Base-by-base conservation (phyloP, 2,113 vertebrate species). In the Leuciscus idus region DNA sequence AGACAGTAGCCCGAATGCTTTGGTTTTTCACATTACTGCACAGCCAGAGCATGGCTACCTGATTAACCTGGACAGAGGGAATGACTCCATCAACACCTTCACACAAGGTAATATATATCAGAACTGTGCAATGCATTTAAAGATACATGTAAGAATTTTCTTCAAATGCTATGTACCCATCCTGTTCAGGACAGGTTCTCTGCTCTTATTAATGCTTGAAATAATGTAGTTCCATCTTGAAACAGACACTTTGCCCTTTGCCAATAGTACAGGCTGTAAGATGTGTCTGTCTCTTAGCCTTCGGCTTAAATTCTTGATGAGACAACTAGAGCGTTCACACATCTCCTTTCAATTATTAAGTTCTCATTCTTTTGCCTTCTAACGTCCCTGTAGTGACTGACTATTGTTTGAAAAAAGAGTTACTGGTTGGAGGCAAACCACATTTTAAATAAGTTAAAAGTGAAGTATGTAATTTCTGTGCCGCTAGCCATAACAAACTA, bases 31-130 rank as follows among this genome's bases (percentile, higher is more conserved):
- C 82, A 90, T 99, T 88, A 97, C 95, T 0, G 91, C 93, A 17
- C 92, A 91, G 26, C 97, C 97, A 0, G 95, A 89, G 75, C 96
- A 99, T 30, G 98, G 98, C 5, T 96, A 96, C 90, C 93, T 99
- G 83, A 93, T 98, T 70, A 92, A 98, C 92, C 87, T 97, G 91
- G 94, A 93, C 88, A 95, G 93, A 88, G 97, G 98, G 68, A 98
- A 99, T 92, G 93, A 96, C 91, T 98, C 97, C 59, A 91, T 98
- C 92, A 87, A 85, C 81, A 94, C 95, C 48, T 99, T 99, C 78
- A 97, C 95, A 39, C 98, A 99, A 98, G 98, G 98, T 99, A 96
- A 94, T 87, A 48, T 87, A 48, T 30, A 5, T 70, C 6, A 28
- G 19, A 59, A 26, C 11, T 43, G 36, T 80, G 17, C 48, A 39